Conservation (phyloP, 2,113 vertebrate species). For the Aramus guarauna region DNA sequence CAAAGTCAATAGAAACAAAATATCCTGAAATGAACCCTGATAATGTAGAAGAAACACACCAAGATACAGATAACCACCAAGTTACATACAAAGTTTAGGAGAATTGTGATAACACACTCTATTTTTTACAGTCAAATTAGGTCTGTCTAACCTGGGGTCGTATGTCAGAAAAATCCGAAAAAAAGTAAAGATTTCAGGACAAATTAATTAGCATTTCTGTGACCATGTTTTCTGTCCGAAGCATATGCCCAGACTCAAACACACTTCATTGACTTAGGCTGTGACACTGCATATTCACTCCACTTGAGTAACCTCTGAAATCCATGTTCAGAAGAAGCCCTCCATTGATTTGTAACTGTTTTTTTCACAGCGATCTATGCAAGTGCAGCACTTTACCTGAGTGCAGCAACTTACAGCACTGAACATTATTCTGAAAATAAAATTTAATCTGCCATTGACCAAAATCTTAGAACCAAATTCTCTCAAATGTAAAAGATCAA, state of each 20-base stretch:
- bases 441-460: not conserved
- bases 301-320: not conserved
- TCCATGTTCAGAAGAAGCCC: not conserved
- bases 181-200: not conserved
- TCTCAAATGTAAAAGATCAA: conserved; percentile 25
- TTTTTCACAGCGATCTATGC: not conserved
- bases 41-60: not conserved
- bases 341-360: not conserved
- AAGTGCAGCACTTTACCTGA: not conserved
- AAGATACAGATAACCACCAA: not conserved
- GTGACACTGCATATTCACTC: not conserved
- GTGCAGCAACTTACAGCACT: not conserved
- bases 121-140: not conserved
- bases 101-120: not conserved
- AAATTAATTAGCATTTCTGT: not conserved
- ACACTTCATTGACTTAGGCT: not conserved
- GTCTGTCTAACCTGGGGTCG: not conserved
- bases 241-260: not conserved
- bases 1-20: not conserved
- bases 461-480: conserved; percentile 5
- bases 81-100: not conserved
- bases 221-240: not conserved
- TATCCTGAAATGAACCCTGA: not conserved
- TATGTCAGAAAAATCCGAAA: not conserved
- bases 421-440: not conserved